phyloP scores from a whole-genome alignment of 1,140 invertebrate genomes.

The Diorhabda sublineata region DNA sequence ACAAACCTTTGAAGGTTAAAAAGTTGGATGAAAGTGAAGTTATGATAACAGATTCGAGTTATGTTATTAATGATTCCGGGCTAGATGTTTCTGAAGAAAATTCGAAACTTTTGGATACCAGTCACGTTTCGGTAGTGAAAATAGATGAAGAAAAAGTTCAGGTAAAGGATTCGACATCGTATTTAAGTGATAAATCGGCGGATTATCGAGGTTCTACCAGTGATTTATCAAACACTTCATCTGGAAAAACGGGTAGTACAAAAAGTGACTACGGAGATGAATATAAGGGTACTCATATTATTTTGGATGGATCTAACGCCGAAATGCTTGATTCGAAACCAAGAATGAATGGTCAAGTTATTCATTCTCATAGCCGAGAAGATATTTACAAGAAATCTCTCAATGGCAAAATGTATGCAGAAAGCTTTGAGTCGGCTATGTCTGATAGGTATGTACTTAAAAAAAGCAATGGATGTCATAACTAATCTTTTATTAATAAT shows the following conservation, averaged over 20 bases:
- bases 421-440: constrained; percentile 37
- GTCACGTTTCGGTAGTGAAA: constrained; percentile 85
- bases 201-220: constrained; percentile 44
- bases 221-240: constrained; percentile 45
- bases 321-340: constrained; percentile 20
- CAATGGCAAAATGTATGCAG: constrained; percentile 37
- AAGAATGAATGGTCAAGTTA: constrained; percentile 42
- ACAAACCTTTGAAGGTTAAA: constrained; percentile 42
- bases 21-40: constrained; percentile 80
- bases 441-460: constrained; percentile 29
- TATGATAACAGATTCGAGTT: constrained; percentile 66
- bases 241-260: constrained; percentile 37
- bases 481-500: too few relatives aligned
- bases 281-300: constrained; percentile 37
- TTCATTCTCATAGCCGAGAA: constrained; percentile 30
- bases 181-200: constrained; percentile 44
- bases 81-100: constrained; percentile 50
- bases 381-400: constrained; percentile 30
- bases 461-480: too few relatives aligned
- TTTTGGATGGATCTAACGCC: constrained; percentile 32
- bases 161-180: constrained; percentile 56
- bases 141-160: constrained; percentile 68
- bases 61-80: constrained; percentile 54
- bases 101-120: constrained; percentile 58
- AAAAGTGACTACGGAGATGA: constrained; percentile 44